Percentiles rank a stretch among this genome's conserved stretches.
Conservation (phyloP, 2,113 vertebrate genomes). For the Cranoglanis bouderius region DNA sequence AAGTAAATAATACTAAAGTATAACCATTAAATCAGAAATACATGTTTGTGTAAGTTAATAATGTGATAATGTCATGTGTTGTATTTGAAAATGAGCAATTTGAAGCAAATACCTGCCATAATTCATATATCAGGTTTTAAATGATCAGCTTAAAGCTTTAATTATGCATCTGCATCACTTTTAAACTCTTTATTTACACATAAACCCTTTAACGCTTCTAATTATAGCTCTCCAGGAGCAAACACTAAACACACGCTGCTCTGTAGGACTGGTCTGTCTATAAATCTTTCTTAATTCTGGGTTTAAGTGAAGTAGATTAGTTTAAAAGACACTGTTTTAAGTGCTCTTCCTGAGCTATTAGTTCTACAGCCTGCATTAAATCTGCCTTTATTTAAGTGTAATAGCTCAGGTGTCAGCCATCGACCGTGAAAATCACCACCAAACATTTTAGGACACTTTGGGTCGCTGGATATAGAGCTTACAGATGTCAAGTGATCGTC, state of each 20-base stretch:
- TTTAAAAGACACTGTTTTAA: slow-evolving; percentile 62
- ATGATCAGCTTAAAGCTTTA: background rate
- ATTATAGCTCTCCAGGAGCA: slow-evolving; percentile 68
- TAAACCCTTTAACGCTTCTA: slow-evolving; percentile 55
- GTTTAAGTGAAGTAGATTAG: slow-evolving; percentile 60
- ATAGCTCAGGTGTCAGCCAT: slow-evolving; percentile 17
- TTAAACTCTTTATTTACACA: slow-evolving; percentile 67
- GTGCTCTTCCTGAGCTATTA: slow-evolving; percentile 41
- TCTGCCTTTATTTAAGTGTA: slow-evolving; percentile 31
- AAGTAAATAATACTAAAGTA: no score
- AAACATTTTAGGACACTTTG: background rate
- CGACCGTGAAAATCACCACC: background rate
- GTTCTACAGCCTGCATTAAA: slow-evolving; percentile 64
- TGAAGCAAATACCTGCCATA: background rate
- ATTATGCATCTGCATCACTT: slow-evolving; percentile 60
- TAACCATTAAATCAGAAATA: background rate
- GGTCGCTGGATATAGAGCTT: background rate
- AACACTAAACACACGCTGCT: background rate
- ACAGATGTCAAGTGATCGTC: background rate
- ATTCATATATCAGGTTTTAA: background rate
- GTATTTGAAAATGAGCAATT: background rate
- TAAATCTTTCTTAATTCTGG: slow-evolving; percentile 19
- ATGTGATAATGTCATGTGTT: background rate
- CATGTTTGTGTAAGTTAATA: background rate
- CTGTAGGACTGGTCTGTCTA: slow-evolving; percentile 45